phyloP scores from a whole-genome alignment of 2,113 vertebrate species.

The Sebastes fasciatus region DNA sequence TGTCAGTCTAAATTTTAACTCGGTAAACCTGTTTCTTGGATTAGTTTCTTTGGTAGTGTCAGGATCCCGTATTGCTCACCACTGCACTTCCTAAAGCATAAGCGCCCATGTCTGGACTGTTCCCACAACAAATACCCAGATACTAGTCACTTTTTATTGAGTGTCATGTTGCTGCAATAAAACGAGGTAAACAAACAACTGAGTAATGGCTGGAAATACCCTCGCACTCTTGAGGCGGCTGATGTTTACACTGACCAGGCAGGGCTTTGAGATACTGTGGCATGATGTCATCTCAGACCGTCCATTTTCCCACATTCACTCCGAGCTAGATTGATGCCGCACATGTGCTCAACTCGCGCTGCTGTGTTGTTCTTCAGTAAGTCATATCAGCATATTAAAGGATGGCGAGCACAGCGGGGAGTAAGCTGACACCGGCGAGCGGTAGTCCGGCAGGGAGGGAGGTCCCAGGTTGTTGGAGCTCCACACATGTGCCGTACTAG shows the following conservation, averaged over 20 bases:
- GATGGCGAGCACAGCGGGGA: slow-evolving; percentile 61
- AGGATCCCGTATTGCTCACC: slow-evolving; percentile 4
- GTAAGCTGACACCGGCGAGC: slow-evolving; percentile 61
- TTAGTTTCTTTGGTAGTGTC: slow-evolving; percentile 6
- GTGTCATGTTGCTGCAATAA: slow-evolving; percentile 51
- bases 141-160: slow-evolving; percentile 11
- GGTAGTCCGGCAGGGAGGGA: slow-evolving; percentile 60
- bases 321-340: slow-evolving; percentile 76
- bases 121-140: slow-evolving; percentile 24
- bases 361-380: slow-evolving; percentile 73
- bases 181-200: slow-evolving; percentile 67
- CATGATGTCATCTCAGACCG: slow-evolving; percentile 75
- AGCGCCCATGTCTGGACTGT: slow-evolving; percentile 8
- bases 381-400: slow-evolving; percentile 77
- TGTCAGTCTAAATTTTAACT: not conserved
- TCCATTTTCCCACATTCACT: slow-evolving; percentile 76
- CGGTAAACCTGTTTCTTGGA: not conserved
- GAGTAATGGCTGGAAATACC: slow-evolving; percentile 75
- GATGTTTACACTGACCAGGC: slow-evolving; percentile 77
- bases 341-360: slow-evolving; percentile 74
- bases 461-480: slow-evolving; percentile 65
- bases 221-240: slow-evolving; percentile 53
- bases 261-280: slow-evolving; percentile 68
- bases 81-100: not conserved
- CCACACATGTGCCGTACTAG: slow-evolving; percentile 52